Conservation (phyloP, 53 echinoderm and acorn worm species). For the Astropecten irregularis region DNA sequence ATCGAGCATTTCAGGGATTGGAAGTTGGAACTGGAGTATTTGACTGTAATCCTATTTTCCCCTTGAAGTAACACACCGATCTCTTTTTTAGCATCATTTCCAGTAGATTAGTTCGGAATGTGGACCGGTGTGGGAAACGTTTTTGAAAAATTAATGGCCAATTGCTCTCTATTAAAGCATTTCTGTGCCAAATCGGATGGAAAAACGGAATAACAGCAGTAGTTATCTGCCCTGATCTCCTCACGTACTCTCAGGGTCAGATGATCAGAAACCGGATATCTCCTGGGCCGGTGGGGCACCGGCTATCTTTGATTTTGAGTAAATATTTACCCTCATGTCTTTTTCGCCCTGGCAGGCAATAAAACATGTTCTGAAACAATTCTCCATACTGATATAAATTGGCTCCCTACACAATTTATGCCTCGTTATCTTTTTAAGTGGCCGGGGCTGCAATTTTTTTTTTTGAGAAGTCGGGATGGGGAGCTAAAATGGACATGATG, state of each 20-base stretch:
- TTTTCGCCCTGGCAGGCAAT: neutral
- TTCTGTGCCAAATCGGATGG: neutral
- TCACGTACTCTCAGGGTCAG: neutral
- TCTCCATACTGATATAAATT: too few species aligned
- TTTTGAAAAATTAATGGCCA: too few species aligned
- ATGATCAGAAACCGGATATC: neutral
- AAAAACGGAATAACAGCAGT: neutral
- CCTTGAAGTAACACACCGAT: too few species aligned
- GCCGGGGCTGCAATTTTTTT: neutral
- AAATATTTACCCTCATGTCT: neutral
- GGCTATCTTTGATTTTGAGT: neutral
- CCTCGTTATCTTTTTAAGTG: neutral
- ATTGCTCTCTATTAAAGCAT: too few species aligned
- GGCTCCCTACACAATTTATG: constrained; percentile 28
- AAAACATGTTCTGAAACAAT: constrained; percentile 9
- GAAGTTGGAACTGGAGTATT: too few species aligned
- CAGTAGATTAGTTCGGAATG: too few species aligned
- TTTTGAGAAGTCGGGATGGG: neutral
- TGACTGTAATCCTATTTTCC: too few species aligned
- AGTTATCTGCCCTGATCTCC: neutral
- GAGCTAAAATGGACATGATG: neutral
- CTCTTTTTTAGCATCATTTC: too few species aligned
- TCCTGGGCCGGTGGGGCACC: neutral
- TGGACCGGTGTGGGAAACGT: too few species aligned
- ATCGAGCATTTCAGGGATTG: too few species aligned